Percentiles rank a stretch among this genome's conserved stretches.
phyloP scores from a whole-genome alignment of 2,888 invertebrate species.

The Dolichomitus sp. region DNA sequence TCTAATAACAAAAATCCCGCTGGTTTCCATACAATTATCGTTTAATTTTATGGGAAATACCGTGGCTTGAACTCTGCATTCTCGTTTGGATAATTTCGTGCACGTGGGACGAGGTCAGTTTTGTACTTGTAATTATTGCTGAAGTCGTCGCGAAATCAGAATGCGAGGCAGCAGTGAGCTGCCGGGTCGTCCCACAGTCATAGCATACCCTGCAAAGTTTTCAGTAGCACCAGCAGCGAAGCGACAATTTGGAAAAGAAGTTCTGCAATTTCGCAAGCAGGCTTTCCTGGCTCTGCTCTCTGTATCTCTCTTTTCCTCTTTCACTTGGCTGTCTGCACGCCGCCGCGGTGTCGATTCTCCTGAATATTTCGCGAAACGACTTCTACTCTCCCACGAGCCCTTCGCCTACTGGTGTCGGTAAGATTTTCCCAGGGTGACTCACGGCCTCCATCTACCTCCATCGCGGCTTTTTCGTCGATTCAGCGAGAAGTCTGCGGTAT shows the following conservation, averaged over 20 bases:
- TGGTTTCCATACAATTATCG: conserved; percentile 55
- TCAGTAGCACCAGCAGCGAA: conserved; percentile 16
- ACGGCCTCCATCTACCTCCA: conserved; percentile 10
- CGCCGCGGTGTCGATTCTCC: conserved; percentile 52
- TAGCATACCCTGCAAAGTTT: conserved; percentile 41
- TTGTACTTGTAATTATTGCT: conserved; percentile 61
- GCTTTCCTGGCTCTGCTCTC: conserved; percentile 15
- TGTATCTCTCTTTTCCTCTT: conserved; percentile 9
- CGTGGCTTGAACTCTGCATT: background rate
- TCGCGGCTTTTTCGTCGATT: conserved; percentile 60
- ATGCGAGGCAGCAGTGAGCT: background rate
- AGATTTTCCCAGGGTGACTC: conserved; percentile 44
- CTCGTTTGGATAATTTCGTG: conserved; percentile 55
- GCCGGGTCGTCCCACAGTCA: conserved; percentile 7
- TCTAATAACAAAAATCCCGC: conserved; percentile 13
- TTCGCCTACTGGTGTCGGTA: conserved; percentile 13
- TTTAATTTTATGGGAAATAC: conserved; percentile 48
- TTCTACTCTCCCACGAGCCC: conserved; percentile 47
- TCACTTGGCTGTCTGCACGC: conserved; percentile 35
- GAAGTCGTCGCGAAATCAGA: conserved; percentile 36
- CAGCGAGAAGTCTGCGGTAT: conserved; percentile 54
- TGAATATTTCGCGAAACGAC: conserved; percentile 63
- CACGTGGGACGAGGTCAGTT: conserved; percentile 51
- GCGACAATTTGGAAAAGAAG: conserved; percentile 61
- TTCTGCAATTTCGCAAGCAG: conserved; percentile 58